Evolutionary conservation across 2,113 vertebrate species (phyloP).

Genomic region (Myxocyprinus asiaticus): DNA sequence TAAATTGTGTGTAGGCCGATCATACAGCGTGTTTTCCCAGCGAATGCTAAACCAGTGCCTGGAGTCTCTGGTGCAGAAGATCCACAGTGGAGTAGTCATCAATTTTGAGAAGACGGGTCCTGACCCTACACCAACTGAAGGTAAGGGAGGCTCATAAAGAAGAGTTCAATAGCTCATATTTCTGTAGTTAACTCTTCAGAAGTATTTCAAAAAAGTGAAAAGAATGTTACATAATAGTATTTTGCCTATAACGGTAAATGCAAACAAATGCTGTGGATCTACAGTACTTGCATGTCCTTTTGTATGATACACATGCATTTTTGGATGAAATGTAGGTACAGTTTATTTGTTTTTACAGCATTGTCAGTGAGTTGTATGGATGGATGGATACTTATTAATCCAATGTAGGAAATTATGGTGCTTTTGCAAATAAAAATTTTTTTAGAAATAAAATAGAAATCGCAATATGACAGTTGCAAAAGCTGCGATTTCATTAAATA

Average conservation of each 20-base stretch:
- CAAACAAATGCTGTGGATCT: no score
- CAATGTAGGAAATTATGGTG: no score
- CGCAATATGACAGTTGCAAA: no score
- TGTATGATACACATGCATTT: background rate
- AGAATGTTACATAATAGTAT: background rate
- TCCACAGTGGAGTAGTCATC: constrained; percentile 95
- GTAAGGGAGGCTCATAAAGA: constrained; percentile 58
- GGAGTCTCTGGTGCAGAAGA: constrained; percentile 96
- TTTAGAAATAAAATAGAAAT: no score
- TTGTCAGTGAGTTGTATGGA: background rate
- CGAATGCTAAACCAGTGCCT: constrained; percentile 97
- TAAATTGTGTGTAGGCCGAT: constrained; percentile 79
- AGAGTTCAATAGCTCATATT: no score
- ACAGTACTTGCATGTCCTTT: background rate
- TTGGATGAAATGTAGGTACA: background rate
- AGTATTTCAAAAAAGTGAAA: background rate
- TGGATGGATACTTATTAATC: background rate
- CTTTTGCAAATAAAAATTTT: no score
- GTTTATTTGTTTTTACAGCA: background rate
- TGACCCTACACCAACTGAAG: constrained; percentile 85
- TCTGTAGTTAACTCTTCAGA: background rate
- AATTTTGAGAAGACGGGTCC: constrained; percentile 97
- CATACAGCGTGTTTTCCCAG: constrained; percentile 94
- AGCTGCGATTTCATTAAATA: no score
- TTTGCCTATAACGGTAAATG: background rate